phyloP scores from a whole-genome alignment of 2,113 vertebrate genomes.

The Polypterus bichir region DNA sequence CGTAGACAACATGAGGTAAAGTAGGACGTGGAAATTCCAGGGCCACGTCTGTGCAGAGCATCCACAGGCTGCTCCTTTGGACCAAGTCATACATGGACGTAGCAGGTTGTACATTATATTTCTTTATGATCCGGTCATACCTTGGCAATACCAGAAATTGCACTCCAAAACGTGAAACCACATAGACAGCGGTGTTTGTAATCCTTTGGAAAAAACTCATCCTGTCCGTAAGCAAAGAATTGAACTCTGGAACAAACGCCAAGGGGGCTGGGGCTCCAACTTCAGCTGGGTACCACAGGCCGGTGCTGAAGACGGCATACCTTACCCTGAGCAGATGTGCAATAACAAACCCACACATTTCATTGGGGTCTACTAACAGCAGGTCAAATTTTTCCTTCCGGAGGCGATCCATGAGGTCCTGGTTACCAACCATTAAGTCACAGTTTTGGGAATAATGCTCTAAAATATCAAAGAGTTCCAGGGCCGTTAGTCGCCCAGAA shows the following conservation, averaged over 20 bases:
- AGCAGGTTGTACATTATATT: constrained; percentile 63
- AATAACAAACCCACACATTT: constrained; percentile 96
- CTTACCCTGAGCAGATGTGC: constrained; percentile 85
- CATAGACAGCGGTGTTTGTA: constrained; percentile 76
- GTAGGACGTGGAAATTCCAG: constrained; percentile 94
- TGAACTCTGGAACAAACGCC: constrained; percentile 92
- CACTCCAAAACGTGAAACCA: constrained; percentile 83
- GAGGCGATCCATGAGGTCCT: constrained; percentile 60
- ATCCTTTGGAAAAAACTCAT: constrained; percentile 83
- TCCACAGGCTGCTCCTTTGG: constrained; percentile 86
- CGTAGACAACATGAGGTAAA: constrained; percentile 89
- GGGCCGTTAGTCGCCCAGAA: constrained; percentile 79
- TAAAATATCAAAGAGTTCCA: constrained; percentile 91
- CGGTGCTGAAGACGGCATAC: constrained; percentile 91
- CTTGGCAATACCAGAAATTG: constrained; percentile 84
- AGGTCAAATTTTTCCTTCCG: constrained; percentile 81
- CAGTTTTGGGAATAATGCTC: constrained; percentile 94
- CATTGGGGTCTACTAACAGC: constrained; percentile 91
- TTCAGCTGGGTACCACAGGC: constrained; percentile 95
- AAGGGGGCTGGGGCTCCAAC: constrained; percentile 87
- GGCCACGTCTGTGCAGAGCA: constrained; percentile 92
- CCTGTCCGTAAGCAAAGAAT: constrained; percentile 86
- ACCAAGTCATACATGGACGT: constrained; percentile 85
- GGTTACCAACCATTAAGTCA: constrained; percentile 79
- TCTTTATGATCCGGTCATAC: constrained; percentile 90